Evolutionary conservation across 2,113 vertebrate species (phyloP).

Genomic region (Tiliqua scincoides): DNA sequence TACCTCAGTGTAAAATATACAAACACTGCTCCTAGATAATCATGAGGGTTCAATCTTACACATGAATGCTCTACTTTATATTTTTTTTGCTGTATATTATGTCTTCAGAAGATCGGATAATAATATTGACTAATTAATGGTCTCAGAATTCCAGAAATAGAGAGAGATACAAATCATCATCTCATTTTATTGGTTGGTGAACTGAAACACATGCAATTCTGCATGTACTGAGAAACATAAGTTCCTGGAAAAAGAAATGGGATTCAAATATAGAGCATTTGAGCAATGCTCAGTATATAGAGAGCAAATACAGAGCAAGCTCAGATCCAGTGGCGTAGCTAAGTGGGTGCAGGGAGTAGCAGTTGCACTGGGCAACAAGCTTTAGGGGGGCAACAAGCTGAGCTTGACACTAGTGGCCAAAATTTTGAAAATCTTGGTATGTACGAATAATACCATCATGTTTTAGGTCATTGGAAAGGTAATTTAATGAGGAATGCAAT

Average conservation of each 20-base stretch:
- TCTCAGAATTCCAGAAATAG: constrained; percentile 2
- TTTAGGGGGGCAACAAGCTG: no score
- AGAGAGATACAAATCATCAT: constrained; percentile 4
- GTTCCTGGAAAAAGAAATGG: fast-evolving
- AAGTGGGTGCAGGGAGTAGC: no score
- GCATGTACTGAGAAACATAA: background rate
- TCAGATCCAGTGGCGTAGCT: no score
- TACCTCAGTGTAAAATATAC: background rate
- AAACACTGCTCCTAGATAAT: background rate
- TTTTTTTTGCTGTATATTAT: constrained; percentile 25
- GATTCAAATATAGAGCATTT: background rate
- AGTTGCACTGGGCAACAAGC: no score
- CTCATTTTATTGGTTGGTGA: constrained; percentile 18
- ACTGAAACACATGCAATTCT: constrained; percentile 8
- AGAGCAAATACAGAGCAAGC: no score
- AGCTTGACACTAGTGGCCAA: no score
- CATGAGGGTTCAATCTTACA: constrained; percentile 2
- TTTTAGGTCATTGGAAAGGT: no score
- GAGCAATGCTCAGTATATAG: no score
- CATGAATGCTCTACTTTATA: background rate
- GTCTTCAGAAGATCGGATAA: background rate
- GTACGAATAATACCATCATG: no score
- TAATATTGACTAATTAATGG: constrained; percentile 7
- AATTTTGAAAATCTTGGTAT: no score
- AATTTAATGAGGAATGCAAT: no score